Conservation (phyloP, 2,888 invertebrate species). For the Anthoptus insignis region DNA sequence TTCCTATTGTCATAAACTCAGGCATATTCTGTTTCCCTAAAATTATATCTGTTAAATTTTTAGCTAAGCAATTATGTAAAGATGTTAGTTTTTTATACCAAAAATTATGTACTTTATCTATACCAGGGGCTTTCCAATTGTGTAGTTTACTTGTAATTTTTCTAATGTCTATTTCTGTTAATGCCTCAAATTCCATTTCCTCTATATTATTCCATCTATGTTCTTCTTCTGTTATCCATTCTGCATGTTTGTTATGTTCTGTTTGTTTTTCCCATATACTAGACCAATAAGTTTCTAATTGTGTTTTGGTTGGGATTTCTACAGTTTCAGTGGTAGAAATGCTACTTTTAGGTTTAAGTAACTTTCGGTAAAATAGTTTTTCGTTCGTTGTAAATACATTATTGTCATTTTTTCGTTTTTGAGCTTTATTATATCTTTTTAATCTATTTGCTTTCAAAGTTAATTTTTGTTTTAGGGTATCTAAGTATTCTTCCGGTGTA, state of each 20-base stretch:
- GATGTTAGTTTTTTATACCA: constrained; percentile 26
- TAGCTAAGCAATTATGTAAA: constrained; percentile 33
- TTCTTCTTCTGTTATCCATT: constrained; percentile 41
- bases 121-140: too few species aligned
- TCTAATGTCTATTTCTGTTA: constrained; percentile 23
- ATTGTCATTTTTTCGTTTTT: constrained; percentile 42
- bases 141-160: constrained; percentile 28
- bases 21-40: constrained; percentile 34
- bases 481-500: constrained; percentile 44
- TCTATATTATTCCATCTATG: constrained; percentile 24
- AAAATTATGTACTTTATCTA: constrained; percentile 20
- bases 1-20: too few species aligned
- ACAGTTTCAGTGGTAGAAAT: background rate
- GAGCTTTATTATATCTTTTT: constrained; percentile 42
- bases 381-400: constrained; percentile 39
- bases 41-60: constrained; percentile 33
- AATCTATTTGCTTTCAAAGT: constrained; percentile 40
- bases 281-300: constrained; percentile 38
- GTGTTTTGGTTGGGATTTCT: constrained; percentile 19
- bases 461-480: constrained; percentile 47
- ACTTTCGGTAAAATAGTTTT: constrained; percentile 43
- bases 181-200: constrained; percentile 42
- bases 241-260: constrained; percentile 32
- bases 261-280: constrained; percentile 35
- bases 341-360: background rate